Evolutionary conservation across 2,888 invertebrate species (phyloP), one percentile per base, ranked within the genome.

Genomic region (Tenthredo mesomela): DNA sequence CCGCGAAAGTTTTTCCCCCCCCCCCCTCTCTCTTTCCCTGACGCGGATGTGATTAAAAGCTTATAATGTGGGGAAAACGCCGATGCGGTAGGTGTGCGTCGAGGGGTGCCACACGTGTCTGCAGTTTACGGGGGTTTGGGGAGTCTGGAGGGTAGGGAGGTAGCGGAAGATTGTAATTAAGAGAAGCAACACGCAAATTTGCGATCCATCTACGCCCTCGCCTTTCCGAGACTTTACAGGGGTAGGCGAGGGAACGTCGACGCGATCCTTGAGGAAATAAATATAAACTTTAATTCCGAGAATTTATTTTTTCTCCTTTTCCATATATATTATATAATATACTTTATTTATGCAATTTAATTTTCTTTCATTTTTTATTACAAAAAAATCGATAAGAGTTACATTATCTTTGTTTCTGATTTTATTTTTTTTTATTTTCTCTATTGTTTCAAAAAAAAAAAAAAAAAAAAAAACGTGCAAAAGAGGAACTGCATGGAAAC

Each of bases 121-220:
- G 37, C n/a, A 25, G 7, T n/a, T 58, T 1, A 10, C 7, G 9
- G 33, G 61, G 37, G 29, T 6, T 25, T 37, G 37, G 7, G 7
- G 15, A 61, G 33, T 58, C 43, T 15, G 15, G 58, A 0, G 78
- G 58, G 33, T 1, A n/a, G 65, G 37, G 10, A 67, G 82, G 29
- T 47, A 40, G 67, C 67, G 70, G 82, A 29, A 82, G 82, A 65
- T 70, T 65, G 82, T 82, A 82, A 82, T 82, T 82, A 82, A 82
- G 82, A 82, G 82, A 82, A 70, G 67, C 82, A 82, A 82, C 82
- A 82, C 82, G 82, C 82, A 47, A 82, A 70, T 82, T 82, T 82
- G 67, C 70, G 82, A 82, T 82, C 82, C 67, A 82, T 82, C 82
- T 82, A 65, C 67, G 82, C 29, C 70, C 47, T 82, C 67, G 82